Base-by-base conservation (phyloP, 2,113 vertebrate species). In the Cottus gobio region DNA sequence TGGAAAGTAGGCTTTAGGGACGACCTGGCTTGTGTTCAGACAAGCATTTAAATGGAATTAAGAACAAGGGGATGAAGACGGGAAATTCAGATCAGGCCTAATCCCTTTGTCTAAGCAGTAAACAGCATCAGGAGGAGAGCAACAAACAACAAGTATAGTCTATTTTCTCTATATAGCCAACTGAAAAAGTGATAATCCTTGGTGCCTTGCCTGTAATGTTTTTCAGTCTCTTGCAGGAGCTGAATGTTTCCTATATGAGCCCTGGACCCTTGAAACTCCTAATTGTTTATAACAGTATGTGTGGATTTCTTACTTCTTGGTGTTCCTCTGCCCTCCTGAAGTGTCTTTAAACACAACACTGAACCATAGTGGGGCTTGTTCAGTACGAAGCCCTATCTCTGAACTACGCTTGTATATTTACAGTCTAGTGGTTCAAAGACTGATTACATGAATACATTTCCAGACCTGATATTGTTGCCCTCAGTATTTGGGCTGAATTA, bases 41-140 rank as follows among this genome's bases (percentile, higher is more conserved):
- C 83, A 75, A 65, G 80, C 75, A 85, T 85, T 90, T 90, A 88
- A 84, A 79, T 84, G 81, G 89, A 93, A 91, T 93, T 92, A 91
- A 83, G 79, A 85, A 83, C 77, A 88, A 86, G 89, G 67, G 61
- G 84, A 91, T 90, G 79, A 93, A 86, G 80, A 87, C 58, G 10
- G 57, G 83, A 83, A 80, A 85, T 82, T 82, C 48, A 80, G 80
- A 88, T 82, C 68, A 30, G 82, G 58, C 24, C 37, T 90, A 92
- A 93, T 92, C 90, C 77, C 39, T 87, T 86, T 80, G 84, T 89
- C 78, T 74, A 71, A 91, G 79, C 39, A 44, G 73, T 83, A 91
- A 90, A 92, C 83, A 85, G 37, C 70, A 82, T 63, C 37, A 60
- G 20, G 52, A 73, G 50, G 18, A 9, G 22, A 67, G 64, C 64